A percentile compares a stretch with the other conserved stretches of the same genome.
Evolutionary conservation across 2,888 invertebrate genomes (phyloP).

Genomic region (Caenorhabditis wallacei): DNA sequence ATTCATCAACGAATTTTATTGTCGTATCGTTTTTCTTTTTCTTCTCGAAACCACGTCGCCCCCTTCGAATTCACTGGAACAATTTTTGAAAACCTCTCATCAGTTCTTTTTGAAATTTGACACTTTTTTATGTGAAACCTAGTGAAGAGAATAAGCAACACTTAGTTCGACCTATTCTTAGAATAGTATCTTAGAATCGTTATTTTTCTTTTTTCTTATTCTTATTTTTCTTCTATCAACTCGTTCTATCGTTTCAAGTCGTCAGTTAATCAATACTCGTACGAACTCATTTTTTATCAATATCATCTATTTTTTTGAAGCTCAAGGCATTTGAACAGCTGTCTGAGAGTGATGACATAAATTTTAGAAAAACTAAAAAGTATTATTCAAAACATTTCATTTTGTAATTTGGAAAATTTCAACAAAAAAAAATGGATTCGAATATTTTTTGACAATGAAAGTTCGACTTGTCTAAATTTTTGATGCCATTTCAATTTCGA

Average conservation of each 20-base stretch:
- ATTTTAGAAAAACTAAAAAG: slow-evolving; percentile 7
- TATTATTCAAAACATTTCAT: too few relatives aligned
- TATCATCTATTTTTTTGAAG: slow-evolving; percentile 13
- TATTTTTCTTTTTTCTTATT: too few relatives aligned
- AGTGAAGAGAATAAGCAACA: not conserved
- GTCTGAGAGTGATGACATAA: slow-evolving; percentile 32
- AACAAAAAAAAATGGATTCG: too few relatives aligned
- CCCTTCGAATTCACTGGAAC: slow-evolving; percentile 4
- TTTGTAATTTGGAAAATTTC: too few relatives aligned
- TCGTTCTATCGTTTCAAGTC: not conserved
- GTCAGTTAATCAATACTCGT: not conserved
- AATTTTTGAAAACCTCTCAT: slow-evolving; percentile 32
- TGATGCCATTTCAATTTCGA: too few relatives aligned
- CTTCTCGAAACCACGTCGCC: not conserved
- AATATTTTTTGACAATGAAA: too few relatives aligned
- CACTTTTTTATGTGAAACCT: slow-evolving; percentile 14
- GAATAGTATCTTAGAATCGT: too few relatives aligned
- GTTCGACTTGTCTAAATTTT: too few relatives aligned
- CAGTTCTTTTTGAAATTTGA: slow-evolving; percentile 18
- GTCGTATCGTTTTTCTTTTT: not conserved
- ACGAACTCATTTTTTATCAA: not conserved
- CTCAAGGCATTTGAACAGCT: slow-evolving; percentile 43
- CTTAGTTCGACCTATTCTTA: not conserved
- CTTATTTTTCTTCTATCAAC: not conserved
- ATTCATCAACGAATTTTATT: not conserved